Percentiles rank a stretch among this genome's conserved stretches.
These are phyloP conservation scores for Sterrhoptilus dennistouni DNA, from an alignment of 2,113 vertebrate species.

Conservation along the genomic window DNA sequence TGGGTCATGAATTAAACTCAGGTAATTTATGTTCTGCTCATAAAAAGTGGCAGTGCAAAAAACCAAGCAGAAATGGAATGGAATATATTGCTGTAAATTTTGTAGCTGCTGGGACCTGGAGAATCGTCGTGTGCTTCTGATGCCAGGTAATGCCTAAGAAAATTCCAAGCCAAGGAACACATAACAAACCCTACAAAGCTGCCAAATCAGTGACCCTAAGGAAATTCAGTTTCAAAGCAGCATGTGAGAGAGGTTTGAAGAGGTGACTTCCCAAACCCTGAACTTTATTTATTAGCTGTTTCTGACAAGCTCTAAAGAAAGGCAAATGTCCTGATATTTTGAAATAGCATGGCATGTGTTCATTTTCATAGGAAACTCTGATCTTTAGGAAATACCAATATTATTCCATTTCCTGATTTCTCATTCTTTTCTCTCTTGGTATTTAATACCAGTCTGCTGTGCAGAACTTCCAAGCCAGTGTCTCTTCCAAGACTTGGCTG, in stretches of 20 bases:
- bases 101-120: not conserved
- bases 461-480: not conserved
- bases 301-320: conserved; percentile 20
- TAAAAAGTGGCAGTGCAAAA: not conserved
- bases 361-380: conserved; percentile 2
- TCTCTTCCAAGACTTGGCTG: not conserved
- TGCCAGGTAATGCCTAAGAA: conserved; percentile 8
- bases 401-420: conserved; percentile 11
- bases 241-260: not conserved
- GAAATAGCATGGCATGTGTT: not conserved
- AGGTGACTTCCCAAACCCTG: not conserved
- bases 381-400: conserved; percentile 28
- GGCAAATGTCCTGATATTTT: not conserved
- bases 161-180: not conserved
- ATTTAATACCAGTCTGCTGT: not conserved
- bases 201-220: not conserved
- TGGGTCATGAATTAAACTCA: conserved; percentile 20
- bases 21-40: conserved; percentile 40
- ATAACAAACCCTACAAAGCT: not conserved
- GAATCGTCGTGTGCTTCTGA: accelerated
- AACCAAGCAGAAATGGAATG: not conserved
- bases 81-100: conserved; percentile 1
- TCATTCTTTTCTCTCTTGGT: conserved; percentile 9
- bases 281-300: conserved; percentile 35
- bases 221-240: conserved; percentile 13